Base-by-base conservation (phyloP, 2,797 vertebrate species). In the Myotis planiceps region DNA sequence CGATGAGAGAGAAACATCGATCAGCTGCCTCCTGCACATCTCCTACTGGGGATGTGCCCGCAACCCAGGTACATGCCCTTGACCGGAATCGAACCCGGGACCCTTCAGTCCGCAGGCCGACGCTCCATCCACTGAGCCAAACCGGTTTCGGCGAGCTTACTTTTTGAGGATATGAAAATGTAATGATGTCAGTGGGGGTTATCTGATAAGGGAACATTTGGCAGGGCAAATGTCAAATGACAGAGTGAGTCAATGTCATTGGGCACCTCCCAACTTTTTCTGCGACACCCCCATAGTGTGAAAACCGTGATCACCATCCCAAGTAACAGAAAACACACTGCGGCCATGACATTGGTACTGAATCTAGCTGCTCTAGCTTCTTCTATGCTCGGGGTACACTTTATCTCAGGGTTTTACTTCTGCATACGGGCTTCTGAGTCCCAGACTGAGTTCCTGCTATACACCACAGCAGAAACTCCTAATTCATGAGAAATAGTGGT, bases 161-260 rank as follows among this genome's bases (percentile, higher is more conserved):
- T 19, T 65, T 97, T 93, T 94, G 94, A 95, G 95, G 96, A 96
- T 96, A 88, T 97, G 97, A 97, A 95, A 97, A 92, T 86, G 27
- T 23, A 34, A 19, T 96, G 93, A 97, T 71, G 81, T 97, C 96
- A 97, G 0, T 45, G 34, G 37, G 82, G 84, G 37, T 81, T 93
- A 23, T 60, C 12, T 74, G 72, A 23, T 29, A 16, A 32, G 47
- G 65, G 75, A 76, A 85, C 3, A 15, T 39, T 72, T 58, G 74
- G 75, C 23, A 37, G 68, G 58, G 34, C 47, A 88, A 82, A 82
- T 82, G 60, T 82, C 80, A 82, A 66, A 82, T 25, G 80, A 80
- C 12, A 55, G 55, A 79, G 45, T 96, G 93, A 97, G 92, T 97
- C 97, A 95, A 27, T 47, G 29, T 82, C 87, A 83, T 9, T 60